Evolutionary conservation across 2,888 invertebrate species (phyloP), one percentile per base, ranked within the genome.

Genomic region (Panopea generosa): DNA sequence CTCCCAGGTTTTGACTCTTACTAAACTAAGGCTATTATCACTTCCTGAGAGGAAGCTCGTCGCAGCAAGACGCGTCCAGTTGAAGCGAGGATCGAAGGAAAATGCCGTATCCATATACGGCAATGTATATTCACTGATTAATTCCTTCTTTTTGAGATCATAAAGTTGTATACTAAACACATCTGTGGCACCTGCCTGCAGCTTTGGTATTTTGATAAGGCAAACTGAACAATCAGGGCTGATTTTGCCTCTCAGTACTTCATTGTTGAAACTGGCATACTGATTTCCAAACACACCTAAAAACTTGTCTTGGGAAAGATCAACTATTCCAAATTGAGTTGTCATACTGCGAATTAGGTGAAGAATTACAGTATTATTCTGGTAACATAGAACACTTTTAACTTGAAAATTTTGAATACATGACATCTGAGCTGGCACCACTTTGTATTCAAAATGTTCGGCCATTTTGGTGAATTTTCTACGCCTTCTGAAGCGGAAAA

Each of bases 391-490:
- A 4, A 92, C 91, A 76, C 91, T 90, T 72, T 90, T 90, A 3
- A 92, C 91, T 59, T 91, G 91, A 82, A 92, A 92, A 77, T 92
- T 91, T 80, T 92, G 92, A 61, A 92, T 91, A 22, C 92, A 92
- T 0, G 91, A 92, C 73, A 92, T 85, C 79, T 92, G 92, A 16
- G 92, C 92, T 14, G 92, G 92, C 55, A 92, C 92, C 83, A 92
- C 91, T 84, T 92, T 92, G 87, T 92, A 92, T 73, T 92, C 92
- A 77, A 92, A 92, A 85, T 92, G 92, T 83, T 92, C 92, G 0
- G 92, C 91, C 92, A 92, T 92, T 83, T 92, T 92, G 16, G 91
- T 90, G 82, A 92, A 92, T 77, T 91, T 92, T 80, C 89, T 88
- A 50, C 90, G 86, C 62, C 91, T 84, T 52, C 92, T 79, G 82